Evolutionary conservation across 2,888 invertebrate genomes (phyloP).

Genomic region (Andrena camellia): DNA sequence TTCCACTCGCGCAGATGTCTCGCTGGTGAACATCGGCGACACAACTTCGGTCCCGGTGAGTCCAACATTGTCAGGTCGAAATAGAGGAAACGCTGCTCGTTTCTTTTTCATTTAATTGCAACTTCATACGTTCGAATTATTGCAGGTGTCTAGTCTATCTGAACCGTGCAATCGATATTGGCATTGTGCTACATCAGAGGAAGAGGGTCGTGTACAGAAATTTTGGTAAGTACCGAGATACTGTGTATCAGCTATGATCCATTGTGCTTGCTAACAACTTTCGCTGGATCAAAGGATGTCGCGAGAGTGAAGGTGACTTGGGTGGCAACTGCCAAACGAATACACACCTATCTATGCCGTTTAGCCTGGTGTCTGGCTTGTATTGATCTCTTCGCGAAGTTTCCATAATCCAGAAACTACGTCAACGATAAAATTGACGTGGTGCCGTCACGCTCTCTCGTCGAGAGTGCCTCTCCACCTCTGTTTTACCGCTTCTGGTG

Average conservation of each 20-base stretch:
- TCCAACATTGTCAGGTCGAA: constrained; percentile 33
- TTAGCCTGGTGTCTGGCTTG: constrained; percentile 21
- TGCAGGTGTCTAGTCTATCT: not conserved
- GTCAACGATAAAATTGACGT: constrained; percentile 66
- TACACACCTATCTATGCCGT: not conserved
- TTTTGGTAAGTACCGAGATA: no score
- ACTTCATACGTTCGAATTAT: not conserved
- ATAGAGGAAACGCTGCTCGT: not conserved
- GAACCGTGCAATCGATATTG: no score
- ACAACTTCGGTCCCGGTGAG: constrained; percentile 45
- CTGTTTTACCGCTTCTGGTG: constrained; percentile 14
- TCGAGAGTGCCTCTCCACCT: constrained; percentile 30
- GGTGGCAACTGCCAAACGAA: not conserved
- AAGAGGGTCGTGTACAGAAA: no score
- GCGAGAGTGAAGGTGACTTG: no score
- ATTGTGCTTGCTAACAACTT: no score
- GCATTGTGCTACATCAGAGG: no score
- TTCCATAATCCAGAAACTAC: constrained; percentile 43
- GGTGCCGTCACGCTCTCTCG: constrained; percentile 32
- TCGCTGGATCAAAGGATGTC: no score
- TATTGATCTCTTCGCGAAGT: constrained; percentile 53
- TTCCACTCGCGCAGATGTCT: constrained; percentile 27
- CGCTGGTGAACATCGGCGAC: constrained; percentile 46
- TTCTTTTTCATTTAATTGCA: not conserved
- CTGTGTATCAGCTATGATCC: no score